Percentiles rank a stretch among this genome's conserved stretches.
phyloP scores from a whole-genome alignment of 2,888 invertebrate genomes.

The Athripsodes cinereus region DNA sequence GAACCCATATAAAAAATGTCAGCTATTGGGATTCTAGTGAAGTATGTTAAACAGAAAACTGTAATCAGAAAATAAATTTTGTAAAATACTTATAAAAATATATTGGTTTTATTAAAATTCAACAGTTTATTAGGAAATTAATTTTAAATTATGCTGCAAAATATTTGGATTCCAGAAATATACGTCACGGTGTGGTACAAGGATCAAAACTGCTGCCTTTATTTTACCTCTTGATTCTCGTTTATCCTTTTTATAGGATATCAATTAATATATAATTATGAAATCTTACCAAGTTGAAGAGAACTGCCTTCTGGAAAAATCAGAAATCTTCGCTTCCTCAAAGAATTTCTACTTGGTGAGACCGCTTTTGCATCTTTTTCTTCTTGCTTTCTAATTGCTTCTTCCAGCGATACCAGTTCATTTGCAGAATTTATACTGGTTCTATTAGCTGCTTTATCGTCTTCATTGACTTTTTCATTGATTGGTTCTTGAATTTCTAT shows the following conservation, averaged over 20 bases:
- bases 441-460: too few relatives aligned
- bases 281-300: slow-evolving; percentile 52
- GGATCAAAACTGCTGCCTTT: too few relatives aligned
- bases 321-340: slow-evolving; percentile 46
- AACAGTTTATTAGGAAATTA: background rate
- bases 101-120: background rate
- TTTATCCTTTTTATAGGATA: too few relatives aligned
- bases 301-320: slow-evolving; percentile 58
- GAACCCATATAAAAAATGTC: slow-evolving; percentile 62
- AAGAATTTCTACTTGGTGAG: slow-evolving; percentile 29
- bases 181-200: too few relatives aligned
- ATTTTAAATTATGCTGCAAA: too few relatives aligned
- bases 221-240: too few relatives aligned
- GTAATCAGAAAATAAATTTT: slow-evolving; percentile 28
- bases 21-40: slow-evolving; percentile 46
- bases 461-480: too few relatives aligned
- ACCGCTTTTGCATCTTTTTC: slow-evolving; percentile 8
- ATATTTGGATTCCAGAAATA: too few relatives aligned
- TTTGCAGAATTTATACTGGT: background rate
- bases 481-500: too few relatives aligned
- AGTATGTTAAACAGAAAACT: slow-evolving; percentile 60
- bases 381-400: slow-evolving; percentile 14
- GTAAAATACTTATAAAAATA: background rate
- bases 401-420: slow-evolving; percentile 8
- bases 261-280: too few relatives aligned